Evolutionary conservation across 2,797 vertebrate genomes (phyloP).

Genomic region (Phoeniculus purpureus): DNA sequence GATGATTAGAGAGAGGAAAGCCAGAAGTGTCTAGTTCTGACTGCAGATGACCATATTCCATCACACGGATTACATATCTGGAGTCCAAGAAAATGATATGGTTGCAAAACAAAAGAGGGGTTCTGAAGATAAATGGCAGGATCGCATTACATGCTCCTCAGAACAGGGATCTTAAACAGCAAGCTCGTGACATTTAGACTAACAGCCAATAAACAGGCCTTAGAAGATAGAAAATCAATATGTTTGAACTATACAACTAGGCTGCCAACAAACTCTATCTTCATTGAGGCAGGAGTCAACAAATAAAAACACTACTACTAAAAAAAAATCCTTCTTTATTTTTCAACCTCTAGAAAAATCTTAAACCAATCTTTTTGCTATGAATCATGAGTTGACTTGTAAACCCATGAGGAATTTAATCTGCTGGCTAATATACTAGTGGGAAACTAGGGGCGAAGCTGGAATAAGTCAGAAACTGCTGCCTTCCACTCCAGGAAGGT

Average conservation of each 20-base stretch:
- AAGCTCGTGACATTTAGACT: background rate
- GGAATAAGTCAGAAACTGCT: background rate
- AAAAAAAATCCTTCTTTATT: background rate
- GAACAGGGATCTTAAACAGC: background rate
- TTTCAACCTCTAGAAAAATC: background rate
- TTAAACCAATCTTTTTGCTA: background rate
- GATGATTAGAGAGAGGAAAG: background rate
- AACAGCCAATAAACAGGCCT: background rate
- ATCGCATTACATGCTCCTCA: background rate
- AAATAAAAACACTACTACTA: background rate
- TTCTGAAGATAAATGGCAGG: background rate
- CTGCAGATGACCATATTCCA: background rate
- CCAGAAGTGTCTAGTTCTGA: background rate
- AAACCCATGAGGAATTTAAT: background rate
- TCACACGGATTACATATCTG: background rate
- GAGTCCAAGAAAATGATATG: background rate
- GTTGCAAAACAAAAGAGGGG: accelerated
- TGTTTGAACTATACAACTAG: background rate
- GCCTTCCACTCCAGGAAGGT: background rate
- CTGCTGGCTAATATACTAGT: background rate
- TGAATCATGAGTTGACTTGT: background rate
- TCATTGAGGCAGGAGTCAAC: background rate
- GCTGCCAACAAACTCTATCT: background rate
- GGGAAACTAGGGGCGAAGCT: background rate
- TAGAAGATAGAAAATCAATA: background rate